phyloP scores from a whole-genome alignment of 1,140 invertebrate species.

The Drosophila funebris region DNA sequence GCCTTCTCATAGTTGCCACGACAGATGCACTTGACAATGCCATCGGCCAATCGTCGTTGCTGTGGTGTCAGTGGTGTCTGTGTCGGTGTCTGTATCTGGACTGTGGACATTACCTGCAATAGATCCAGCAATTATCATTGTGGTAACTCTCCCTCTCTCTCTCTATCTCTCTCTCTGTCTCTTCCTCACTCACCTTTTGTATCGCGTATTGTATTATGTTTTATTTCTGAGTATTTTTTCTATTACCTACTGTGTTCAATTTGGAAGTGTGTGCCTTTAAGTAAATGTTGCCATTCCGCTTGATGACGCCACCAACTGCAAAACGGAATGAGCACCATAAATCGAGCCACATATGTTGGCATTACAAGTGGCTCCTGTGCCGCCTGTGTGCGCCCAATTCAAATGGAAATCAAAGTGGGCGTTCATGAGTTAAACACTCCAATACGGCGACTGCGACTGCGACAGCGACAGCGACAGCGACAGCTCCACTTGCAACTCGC shows the following conservation, averaged over 20 bases:
- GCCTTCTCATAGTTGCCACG: slow-evolving; percentile 35
- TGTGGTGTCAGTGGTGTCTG: neutral
- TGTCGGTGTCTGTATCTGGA: neutral
- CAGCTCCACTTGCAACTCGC: neutral
- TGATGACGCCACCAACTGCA: neutral
- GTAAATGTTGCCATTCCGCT: slow-evolving; percentile 1
- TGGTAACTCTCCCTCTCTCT: neutral
- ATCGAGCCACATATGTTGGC: slow-evolving; percentile 70
- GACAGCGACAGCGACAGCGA: neutral
- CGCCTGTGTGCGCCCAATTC: slow-evolving; percentile 72
- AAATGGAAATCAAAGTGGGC: slow-evolving; percentile 83
- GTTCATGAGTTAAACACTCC: slow-evolving; percentile 83
- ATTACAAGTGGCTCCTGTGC: slow-evolving; percentile 67
- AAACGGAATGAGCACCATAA: slow-evolving; percentile 35
- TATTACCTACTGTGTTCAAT: slow-evolving; percentile 18
- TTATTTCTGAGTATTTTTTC: neutral
- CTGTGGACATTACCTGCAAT: slow-evolving; percentile 2
- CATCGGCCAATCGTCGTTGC: slow-evolving; percentile 12
- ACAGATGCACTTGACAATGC: slow-evolving; percentile 15
- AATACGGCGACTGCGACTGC: slow-evolving; percentile 5
- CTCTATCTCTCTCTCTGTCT: neutral
- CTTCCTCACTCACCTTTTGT: neutral
- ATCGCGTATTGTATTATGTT: neutral
- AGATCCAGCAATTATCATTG: neutral
- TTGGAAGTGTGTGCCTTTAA: slow-evolving; percentile 8